Conservation (phyloP, 2,113 vertebrate genomes). For the Oreochromis tanganicae region DNA sequence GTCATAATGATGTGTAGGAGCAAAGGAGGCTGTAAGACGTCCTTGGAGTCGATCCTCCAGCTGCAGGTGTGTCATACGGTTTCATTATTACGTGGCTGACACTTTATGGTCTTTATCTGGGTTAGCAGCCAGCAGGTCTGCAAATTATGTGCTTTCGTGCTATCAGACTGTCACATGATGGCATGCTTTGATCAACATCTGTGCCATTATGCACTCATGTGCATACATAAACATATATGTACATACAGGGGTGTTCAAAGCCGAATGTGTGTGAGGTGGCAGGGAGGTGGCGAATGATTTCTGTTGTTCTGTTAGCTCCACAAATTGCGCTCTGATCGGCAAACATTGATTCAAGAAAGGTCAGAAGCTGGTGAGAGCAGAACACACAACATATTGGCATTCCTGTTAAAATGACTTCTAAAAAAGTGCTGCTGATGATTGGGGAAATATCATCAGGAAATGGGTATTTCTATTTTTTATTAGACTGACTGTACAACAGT, state of each 20-base stretch:
- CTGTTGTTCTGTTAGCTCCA: neutral
- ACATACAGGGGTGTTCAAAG: neutral
- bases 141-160: neutral
- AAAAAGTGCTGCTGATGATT: constrained; percentile 20
- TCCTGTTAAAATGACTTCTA: constrained; percentile 25
- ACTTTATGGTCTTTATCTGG: constrained; percentile 28
- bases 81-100: constrained; percentile 9
- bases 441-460: neutral
- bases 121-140: neutral
- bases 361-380: neutral
- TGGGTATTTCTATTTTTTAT: neutral
- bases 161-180: neutral
- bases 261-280: neutral
- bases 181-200: neutral
- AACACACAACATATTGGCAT: constrained; percentile 22
- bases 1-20: constrained; percentile 35
- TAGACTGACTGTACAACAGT: neutral
- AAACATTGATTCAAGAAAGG: constrained; percentile 47
- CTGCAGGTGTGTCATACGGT: constrained; percentile 35
- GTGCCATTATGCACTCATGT: neutral
- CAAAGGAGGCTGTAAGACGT: neutral
- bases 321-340: constrained; percentile 8
- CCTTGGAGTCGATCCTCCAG: constrained; percentile 31
- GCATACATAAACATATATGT: neutral
- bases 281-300: neutral